Percentiles rank a stretch among this genome's conserved stretches.
These are phyloP conservation scores for Microcebus lehilahytsara DNA, from an alignment of 2,113 vertebrate species.

Conservation along the genomic window DNA sequence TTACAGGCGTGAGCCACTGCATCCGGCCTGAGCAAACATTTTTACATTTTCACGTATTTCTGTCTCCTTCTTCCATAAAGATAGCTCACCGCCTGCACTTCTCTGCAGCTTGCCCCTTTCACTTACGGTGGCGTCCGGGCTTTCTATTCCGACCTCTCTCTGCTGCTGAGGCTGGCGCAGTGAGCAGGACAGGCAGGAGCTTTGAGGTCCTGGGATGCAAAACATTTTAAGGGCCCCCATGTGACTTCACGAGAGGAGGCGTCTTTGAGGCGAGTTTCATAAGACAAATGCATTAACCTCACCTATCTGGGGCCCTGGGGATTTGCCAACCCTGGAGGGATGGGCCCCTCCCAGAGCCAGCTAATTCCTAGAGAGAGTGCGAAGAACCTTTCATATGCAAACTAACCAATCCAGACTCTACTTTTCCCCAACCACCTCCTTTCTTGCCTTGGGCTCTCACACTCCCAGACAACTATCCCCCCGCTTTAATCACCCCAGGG, in stretches of 20 bases:
- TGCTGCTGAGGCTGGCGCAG: not conserved
- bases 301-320: not conserved
- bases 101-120: not conserved
- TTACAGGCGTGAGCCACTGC: no score
- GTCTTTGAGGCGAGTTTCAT: not conserved
- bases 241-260: not conserved
- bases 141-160: not conserved
- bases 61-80: not conserved
- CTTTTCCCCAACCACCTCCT: no score
- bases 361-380: not conserved
- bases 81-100: not conserved
- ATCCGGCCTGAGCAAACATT: not conserved
- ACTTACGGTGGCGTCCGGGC: not conserved
- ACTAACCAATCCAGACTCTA: not conserved
- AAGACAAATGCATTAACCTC: accelerated
- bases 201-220: not conserved
- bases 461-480: no score
- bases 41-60: not conserved
- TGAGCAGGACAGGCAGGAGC: not conserved
- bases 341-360: no score
- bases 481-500: not conserved
- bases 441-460: not conserved
- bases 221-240: not conserved
- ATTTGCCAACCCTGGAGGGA: not conserved
- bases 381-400: not conserved